phyloP scores from a whole-genome alignment of 2,113 vertebrate species.

The Elephas maximus region DNA sequence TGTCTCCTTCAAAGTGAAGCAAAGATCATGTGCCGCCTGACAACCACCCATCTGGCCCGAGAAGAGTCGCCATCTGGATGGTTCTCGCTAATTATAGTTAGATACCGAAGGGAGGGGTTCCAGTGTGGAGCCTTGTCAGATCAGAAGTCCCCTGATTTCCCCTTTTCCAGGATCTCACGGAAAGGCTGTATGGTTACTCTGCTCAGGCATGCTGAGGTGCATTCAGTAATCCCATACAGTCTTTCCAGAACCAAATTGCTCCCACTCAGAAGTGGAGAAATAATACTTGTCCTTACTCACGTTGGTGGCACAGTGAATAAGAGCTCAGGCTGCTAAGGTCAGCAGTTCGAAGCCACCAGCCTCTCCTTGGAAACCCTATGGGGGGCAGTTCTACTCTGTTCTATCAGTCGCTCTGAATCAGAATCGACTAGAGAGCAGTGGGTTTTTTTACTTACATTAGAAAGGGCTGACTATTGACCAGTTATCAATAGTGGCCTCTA shows the following conservation, averaged over 20 bases:
- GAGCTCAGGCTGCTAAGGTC: too few relatives aligned
- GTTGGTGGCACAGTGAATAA: too few relatives aligned
- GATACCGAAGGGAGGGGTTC: constrained; percentile 81
- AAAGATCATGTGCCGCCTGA: constrained; percentile 90
- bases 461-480: background rate
- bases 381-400: too few relatives aligned
- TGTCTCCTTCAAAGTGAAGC: constrained; percentile 88
- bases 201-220: background rate
- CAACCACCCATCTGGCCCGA: constrained; percentile 90
- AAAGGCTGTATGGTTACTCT: constrained; percentile 30
- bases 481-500: background rate
- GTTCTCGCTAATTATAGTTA: constrained; percentile 89
- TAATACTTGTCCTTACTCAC: background rate
- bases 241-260: background rate
- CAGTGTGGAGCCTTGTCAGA: constrained; percentile 67
- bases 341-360: too few relatives aligned
- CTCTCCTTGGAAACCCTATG: too few relatives aligned
- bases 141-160: constrained; percentile 64
- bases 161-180: constrained; percentile 43
- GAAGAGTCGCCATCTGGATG: constrained; percentile 89
- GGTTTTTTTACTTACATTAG: background rate
- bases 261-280: background rate
- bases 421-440: too few relatives aligned
- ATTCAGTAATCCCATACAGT: background rate
- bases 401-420: too few relatives aligned